Percentiles rank a stretch among this genome's conserved stretches.
phyloP scores from a whole-genome alignment of 1,140 invertebrate genomes.

The Drosophila sp. region DNA sequence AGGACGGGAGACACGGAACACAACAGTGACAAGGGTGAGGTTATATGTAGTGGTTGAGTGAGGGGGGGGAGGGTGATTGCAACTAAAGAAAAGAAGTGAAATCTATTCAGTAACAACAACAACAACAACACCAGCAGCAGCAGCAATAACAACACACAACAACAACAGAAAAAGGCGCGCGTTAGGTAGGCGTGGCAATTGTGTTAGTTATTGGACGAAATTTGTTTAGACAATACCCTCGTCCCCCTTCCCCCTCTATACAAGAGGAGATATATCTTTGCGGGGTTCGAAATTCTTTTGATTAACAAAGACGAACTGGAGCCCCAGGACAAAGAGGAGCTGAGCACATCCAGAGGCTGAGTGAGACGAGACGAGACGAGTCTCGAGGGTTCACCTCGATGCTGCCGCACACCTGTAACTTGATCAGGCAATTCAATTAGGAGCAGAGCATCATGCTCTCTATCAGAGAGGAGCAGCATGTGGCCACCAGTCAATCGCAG shows the following conservation, averaged over 20 bases:
- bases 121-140: neutral
- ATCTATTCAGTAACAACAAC: conserved; percentile 2
- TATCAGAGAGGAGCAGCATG: conserved; percentile 69
- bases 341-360: conserved; percentile 17
- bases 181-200: conserved; percentile 7
- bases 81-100: conserved; percentile 10
- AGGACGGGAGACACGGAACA: neutral
- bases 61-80: conserved; percentile 4
- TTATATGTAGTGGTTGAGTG: conserved; percentile 3
- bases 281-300: conserved; percentile 7
- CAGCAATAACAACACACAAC: conserved; percentile 12
- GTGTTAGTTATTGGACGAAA: conserved; percentile 2
- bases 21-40: conserved; percentile 4
- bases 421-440: conserved; percentile 26
- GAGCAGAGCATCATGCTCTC: conserved; percentile 56
- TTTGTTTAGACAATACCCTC: neutral
- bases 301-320: conserved; percentile 31
- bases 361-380: neutral
- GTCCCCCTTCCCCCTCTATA: neutral
- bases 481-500: conserved; percentile 37
- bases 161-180: conserved; percentile 18
- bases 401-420: conserved; percentile 36
- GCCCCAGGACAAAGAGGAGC: conserved; percentile 10
- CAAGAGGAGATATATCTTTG: conserved; percentile 1
- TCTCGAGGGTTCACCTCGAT: conserved; percentile 46